A percentile compares a stretch with the other conserved stretches of the same genome.
Evolutionary conservation across 2,888 invertebrate species (phyloP).

Genomic region (Andrena fulva): DNA sequence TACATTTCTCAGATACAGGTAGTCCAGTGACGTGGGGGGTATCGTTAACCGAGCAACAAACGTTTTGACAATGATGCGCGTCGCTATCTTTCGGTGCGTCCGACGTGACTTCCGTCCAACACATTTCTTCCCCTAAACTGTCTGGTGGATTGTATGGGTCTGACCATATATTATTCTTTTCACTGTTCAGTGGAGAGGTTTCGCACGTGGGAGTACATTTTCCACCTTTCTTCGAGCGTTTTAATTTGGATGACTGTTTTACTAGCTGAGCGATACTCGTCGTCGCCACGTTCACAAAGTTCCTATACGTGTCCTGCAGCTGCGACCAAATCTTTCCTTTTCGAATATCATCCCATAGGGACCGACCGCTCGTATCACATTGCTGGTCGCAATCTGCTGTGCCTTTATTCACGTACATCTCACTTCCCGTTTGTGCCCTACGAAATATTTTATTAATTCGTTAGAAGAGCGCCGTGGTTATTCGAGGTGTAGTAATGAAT

Average conservation of each 20-base stretch:
- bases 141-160: slow-evolving; percentile 11
- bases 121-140: not conserved
- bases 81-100: slow-evolving; percentile 11
- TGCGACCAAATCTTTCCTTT: slow-evolving; percentile 55
- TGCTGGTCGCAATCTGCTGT: slow-evolving; percentile 28
- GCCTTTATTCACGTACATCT: not conserved
- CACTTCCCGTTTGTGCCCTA: slow-evolving; percentile 45
- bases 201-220: not conserved
- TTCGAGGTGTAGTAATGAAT: too few species aligned
- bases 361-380: slow-evolving; percentile 37
- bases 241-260: slow-evolving; percentile 48
- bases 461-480: not conserved
- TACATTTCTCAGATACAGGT: slow-evolving; percentile 25
- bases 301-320: slow-evolving; percentile 57
- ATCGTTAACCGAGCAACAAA: slow-evolving; percentile 19
- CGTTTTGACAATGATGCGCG: slow-evolving; percentile 20
- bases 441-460: not conserved
- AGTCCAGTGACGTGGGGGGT: not conserved
- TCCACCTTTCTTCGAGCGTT: slow-evolving; percentile 14
- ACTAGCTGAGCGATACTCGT: slow-evolving; percentile 41
- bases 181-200: not conserved
- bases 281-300: slow-evolving; percentile 40
- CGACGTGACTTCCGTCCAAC: slow-evolving; percentile 20
- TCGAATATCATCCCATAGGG: slow-evolving; percentile 50
- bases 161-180: not conserved